Percentiles rank a stretch among this genome's conserved stretches.
Conservation (phyloP, 2,113 vertebrate genomes). For the Oreochromis aureus region DNA sequence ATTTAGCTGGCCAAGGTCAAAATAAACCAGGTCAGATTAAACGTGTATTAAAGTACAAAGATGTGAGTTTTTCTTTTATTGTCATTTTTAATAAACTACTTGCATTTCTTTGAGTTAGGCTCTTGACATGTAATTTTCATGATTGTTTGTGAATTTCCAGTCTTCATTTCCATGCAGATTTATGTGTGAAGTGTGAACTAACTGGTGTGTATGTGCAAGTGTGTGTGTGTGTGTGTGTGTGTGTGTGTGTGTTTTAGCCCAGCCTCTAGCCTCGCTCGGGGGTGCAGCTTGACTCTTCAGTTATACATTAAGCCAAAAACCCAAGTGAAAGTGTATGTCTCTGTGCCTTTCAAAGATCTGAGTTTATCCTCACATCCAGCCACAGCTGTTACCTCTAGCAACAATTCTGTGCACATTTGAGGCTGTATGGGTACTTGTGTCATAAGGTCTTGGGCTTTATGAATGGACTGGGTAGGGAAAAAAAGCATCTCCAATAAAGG, state of each 20-base stretch:
- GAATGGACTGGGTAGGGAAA: not conserved
- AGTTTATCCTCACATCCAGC: conserved; percentile 14
- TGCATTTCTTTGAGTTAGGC: not conserved
- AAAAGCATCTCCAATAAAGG: not conserved
- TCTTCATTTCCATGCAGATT: not conserved
- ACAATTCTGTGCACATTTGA: not conserved
- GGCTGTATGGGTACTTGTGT: not conserved
- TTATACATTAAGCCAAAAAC: conserved; percentile 9
- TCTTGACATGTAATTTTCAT: not conserved
- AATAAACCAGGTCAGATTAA: not conserved
- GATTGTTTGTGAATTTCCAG: not conserved
- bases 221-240: not conserved
- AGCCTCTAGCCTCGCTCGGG: conserved; percentile 20
- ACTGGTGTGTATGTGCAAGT: not conserved
- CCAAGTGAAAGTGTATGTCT: not conserved
- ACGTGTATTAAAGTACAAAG: not conserved
- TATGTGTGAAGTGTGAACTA: not conserved
- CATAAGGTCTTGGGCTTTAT: not conserved
- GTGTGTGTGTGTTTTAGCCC: not conserved
- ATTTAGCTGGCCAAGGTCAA: not conserved
- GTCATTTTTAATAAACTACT: not conserved
- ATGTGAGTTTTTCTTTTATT: not conserved
- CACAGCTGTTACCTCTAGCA: conserved; percentile 33
- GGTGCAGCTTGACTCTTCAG: conserved; percentile 25
- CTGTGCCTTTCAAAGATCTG: conserved; percentile 1